Evolutionary conservation across 2,888 invertebrate species (phyloP).

Genomic region (Aproaerema taeniolella): DNA sequence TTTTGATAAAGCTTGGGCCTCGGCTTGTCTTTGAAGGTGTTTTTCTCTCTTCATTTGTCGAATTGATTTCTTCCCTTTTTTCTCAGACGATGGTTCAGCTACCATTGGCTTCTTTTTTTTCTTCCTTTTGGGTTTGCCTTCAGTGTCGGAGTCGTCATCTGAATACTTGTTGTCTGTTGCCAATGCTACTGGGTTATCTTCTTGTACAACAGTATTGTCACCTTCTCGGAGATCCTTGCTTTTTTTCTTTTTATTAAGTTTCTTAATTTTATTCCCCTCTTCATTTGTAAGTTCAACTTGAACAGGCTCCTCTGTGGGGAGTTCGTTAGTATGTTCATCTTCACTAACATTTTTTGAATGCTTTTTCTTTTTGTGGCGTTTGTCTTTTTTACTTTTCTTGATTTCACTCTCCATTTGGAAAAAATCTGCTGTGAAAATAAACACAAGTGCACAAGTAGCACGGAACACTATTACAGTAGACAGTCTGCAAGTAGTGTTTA

Average conservation of each 20-base stretch:
- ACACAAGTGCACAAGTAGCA: no score
- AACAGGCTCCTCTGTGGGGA: no score
- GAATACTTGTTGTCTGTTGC: slow-evolving; percentile 27
- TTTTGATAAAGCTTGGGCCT: slow-evolving; percentile 70
- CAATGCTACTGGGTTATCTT: slow-evolving; percentile 3
- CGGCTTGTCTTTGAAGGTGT: slow-evolving; percentile 72
- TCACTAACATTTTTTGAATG: slow-evolving; percentile 13
- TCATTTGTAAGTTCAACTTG: no score
- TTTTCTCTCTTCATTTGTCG: slow-evolving; percentile 82
- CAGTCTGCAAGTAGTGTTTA: no score
- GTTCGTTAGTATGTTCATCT: slow-evolving; percentile 7
- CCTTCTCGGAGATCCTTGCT: background rate
- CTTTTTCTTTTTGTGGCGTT: slow-evolving; percentile 29
- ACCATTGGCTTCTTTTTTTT: slow-evolving; percentile 48
- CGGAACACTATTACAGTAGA: no score
- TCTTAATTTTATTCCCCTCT: no score
- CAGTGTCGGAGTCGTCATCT: slow-evolving; percentile 39
- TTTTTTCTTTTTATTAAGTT: no score
- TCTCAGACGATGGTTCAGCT: slow-evolving; percentile 42
- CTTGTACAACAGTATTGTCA: background rate
- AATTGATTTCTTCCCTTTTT: slow-evolving; percentile 76
- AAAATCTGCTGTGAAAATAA: no score
- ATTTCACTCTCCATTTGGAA: slow-evolving; percentile 35
- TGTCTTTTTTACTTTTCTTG: slow-evolving; percentile 32
- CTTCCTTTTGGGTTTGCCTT: slow-evolving; percentile 44